phyloP scores from a whole-genome alignment of 30 jellyfish, hydroid and myxozoan species.

The Chrysaora quinquecirrha region DNA sequence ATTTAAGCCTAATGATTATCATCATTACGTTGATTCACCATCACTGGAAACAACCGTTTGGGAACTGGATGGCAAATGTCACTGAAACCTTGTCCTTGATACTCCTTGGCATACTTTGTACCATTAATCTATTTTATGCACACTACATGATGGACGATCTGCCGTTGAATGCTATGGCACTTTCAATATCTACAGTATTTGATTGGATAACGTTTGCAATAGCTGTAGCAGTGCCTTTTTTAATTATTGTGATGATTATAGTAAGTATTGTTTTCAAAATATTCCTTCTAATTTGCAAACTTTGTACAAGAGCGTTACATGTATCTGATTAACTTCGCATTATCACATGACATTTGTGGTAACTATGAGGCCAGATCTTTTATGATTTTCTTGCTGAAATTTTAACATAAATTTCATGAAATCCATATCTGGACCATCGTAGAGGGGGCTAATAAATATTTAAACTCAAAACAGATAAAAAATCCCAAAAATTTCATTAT shows the following conservation, averaged over 20 bases:
- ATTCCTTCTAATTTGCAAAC: too few relatives aligned
- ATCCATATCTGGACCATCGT: too few relatives aligned
- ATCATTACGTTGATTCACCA: conserved; percentile 9
- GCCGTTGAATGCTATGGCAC: background rate
- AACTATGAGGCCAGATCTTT: too few relatives aligned
- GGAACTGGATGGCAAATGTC: conserved; percentile 12
- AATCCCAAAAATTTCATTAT: too few relatives aligned
- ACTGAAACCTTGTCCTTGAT: conserved; percentile 34
- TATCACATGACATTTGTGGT: too few relatives aligned
- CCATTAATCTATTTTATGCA: conserved; percentile 39
- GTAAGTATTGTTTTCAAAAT: background rate
- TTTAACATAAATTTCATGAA: too few relatives aligned
- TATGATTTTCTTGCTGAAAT: too few relatives aligned
- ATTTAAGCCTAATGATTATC: conserved; percentile 7
- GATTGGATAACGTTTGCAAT: conserved; percentile 10
- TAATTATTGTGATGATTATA: background rate
- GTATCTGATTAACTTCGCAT: too few relatives aligned
- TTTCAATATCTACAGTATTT: background rate
- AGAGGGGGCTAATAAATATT: too few relatives aligned
- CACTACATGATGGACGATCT: conserved; percentile 19
- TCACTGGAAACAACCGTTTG: conserved; percentile 23
- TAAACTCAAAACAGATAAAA: too few relatives aligned
- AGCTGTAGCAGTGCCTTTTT: conserved; percentile 4
- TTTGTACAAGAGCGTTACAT: too few relatives aligned
- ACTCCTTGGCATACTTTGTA: background rate